Evolutionary conservation across 2,888 invertebrate species (phyloP).

Genomic region (Monoplex corrugatus): DNA sequence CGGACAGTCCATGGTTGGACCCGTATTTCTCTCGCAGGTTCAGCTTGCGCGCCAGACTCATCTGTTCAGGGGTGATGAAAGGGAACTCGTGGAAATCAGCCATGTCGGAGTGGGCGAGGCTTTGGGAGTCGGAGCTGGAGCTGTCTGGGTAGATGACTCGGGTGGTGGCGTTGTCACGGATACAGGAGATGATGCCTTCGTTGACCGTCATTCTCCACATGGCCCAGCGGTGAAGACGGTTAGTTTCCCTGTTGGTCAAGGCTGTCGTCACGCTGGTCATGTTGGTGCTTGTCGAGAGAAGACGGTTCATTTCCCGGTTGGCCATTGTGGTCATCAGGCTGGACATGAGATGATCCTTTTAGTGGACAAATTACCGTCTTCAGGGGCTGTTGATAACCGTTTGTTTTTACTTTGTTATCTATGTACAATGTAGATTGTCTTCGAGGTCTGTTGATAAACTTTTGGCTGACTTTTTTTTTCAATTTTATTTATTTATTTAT

Average conservation of each 20-base stretch:
- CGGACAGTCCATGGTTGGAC: constrained; percentile 40
- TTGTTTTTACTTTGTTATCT: too few species aligned
- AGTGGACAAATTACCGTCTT: too few species aligned
- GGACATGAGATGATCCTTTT: too few species aligned
- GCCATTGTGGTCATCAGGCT: too few species aligned
- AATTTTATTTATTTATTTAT: background rate
- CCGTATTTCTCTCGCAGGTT: constrained; percentile 48
- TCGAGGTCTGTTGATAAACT: too few species aligned
- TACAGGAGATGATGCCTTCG: constrained; percentile 47
- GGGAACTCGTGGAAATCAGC: constrained; percentile 29
- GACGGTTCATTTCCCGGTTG: background rate
- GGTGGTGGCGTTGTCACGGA: constrained; percentile 5
- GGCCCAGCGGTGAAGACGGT: constrained; percentile 49
- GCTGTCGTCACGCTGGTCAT: constrained; percentile 12
- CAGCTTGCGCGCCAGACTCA: constrained; percentile 19
- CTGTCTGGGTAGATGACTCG: constrained; percentile 34
- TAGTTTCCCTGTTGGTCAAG: constrained; percentile 32
- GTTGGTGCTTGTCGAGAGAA: background rate
- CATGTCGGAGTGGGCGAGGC: background rate
- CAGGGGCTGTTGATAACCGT: too few species aligned
- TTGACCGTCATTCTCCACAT: constrained; percentile 50
- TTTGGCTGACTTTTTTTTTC: too few species aligned
- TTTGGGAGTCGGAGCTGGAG: background rate
- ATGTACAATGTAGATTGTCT: too few species aligned
- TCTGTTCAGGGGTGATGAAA: constrained; percentile 37